phyloP scores from a whole-genome alignment of 1,140 invertebrate species.

The Leptoteleia sp. region DNA sequence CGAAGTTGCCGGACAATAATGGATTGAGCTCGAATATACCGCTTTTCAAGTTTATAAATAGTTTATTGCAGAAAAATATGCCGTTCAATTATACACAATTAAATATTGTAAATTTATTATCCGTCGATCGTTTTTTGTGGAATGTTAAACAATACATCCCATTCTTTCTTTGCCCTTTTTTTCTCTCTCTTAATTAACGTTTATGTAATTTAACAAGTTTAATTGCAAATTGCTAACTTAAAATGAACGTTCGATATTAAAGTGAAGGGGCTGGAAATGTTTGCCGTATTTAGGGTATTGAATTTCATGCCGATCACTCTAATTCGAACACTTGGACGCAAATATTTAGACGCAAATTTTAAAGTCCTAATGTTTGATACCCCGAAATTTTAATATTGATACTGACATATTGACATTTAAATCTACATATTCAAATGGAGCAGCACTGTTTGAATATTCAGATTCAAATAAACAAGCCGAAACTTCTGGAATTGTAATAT shows the following conservation, averaged over 20 bases:
- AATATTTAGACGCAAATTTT: conserved; percentile 26
- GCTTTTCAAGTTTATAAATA: conserved; percentile 24
- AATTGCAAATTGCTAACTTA: too few species aligned
- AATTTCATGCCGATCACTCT: neutral
- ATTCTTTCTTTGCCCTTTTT: too few species aligned
- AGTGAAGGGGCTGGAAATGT: too few species aligned
- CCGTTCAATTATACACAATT: too few species aligned
- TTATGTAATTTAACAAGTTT: too few species aligned
- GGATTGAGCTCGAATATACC: conserved; percentile 5
- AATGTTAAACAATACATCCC: too few species aligned
- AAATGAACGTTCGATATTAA: too few species aligned
- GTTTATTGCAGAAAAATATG: neutral
- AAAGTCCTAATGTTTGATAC: conserved; percentile 50
- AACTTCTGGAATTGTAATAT: conserved; percentile 53
- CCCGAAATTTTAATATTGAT: conserved; percentile 54
- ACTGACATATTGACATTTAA: conserved; percentile 50
- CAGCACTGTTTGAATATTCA: conserved; percentile 54
- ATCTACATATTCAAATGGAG: conserved; percentile 59
- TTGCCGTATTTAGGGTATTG: too few species aligned
- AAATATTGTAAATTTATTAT: too few species aligned
- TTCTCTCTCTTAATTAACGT: too few species aligned
- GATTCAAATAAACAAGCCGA: conserved; percentile 48
- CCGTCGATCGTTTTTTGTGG: too few species aligned
- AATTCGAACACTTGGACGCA: conserved; percentile 11
- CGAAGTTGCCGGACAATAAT: conserved; percentile 30